These are phyloP conservation scores for Knipowitschia caucasica DNA, from an alignment of 2,797 vertebrate genomes.

Conservation along the genomic window DNA sequence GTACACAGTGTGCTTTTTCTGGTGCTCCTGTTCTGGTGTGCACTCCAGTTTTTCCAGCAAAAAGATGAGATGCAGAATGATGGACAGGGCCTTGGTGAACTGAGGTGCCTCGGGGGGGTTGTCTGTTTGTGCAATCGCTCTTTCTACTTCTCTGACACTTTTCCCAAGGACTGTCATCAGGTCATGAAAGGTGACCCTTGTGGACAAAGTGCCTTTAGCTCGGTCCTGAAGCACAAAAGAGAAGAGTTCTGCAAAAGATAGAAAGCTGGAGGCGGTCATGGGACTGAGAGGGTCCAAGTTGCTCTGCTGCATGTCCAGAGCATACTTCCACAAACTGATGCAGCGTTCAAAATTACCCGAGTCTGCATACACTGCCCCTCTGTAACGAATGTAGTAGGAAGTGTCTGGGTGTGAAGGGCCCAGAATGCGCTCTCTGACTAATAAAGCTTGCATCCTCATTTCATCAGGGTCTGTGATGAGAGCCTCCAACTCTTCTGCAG, in stretches of 20 bases:
- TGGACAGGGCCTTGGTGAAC: constrained; percentile 91
- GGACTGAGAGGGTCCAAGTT: constrained; percentile 94
- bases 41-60: constrained; percentile 91
- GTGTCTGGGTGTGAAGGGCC: constrained; percentile 95
- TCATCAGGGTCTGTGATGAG: constrained; percentile 92
- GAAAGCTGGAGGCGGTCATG: constrained; percentile 95
- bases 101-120: constrained; percentile 83
- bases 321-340: constrained; percentile 94
- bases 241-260: constrained; percentile 95
- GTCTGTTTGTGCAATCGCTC: constrained; percentile 85
- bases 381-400: constrained; percentile 94
- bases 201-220: constrained; percentile 85
- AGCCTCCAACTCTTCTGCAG: constrained; percentile 86
- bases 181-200: constrained; percentile 87
- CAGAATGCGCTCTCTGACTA: constrained; percentile 90
- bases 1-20: constrained; percentile 91
- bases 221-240: constrained; percentile 95
- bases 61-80: constrained; percentile 92
- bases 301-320: constrained; percentile 95
- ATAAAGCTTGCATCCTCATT: constrained; percentile 94
- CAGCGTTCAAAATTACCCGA: constrained; percentile 94
- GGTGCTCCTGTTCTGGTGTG: constrained; percentile 85
- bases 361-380: constrained; percentile 92
- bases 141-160: constrained; percentile 90
- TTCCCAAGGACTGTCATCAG: constrained; percentile 91